Evolutionary conservation across 2,888 invertebrate genomes (phyloP).

Genomic region (Leptarthrus brevirostris): DNA sequence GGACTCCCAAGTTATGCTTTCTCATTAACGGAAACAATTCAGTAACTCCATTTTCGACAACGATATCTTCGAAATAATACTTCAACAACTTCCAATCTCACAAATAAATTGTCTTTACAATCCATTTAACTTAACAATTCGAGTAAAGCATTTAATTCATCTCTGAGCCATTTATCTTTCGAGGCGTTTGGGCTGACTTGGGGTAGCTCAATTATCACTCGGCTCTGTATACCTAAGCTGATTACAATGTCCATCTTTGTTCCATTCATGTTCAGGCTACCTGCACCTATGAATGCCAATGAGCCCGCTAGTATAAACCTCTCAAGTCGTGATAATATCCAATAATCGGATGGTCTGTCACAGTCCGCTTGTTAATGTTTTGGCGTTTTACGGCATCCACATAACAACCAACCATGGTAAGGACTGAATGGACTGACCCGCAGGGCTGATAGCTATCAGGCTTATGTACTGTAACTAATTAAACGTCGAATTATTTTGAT

Average conservation of each 20-base stretch:
- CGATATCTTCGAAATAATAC: conserved; percentile 29
- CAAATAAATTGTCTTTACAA: conserved; percentile 32
- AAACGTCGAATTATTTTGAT: conserved; percentile 43
- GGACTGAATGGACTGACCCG: no score
- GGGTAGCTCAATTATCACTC: conserved; percentile 24
- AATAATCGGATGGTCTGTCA: background rate
- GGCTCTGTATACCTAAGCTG: background rate
- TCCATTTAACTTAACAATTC: conserved; percentile 34
- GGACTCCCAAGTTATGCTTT: no score
- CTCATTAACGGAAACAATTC: no score
- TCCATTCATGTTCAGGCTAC: conserved; percentile 8
- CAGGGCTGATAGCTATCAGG: background rate
- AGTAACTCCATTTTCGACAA: conserved; percentile 10
- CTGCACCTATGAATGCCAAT: conserved; percentile 38
- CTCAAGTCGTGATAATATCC: conserved; percentile 23
- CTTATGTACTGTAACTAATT: conserved; percentile 7
- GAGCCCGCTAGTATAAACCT: conserved; percentile 13
- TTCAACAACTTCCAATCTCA: conserved; percentile 19
- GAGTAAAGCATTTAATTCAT: conserved; percentile 6
- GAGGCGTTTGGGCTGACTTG: background rate
- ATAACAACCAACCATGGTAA: no score
- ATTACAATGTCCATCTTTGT: conserved; percentile 21
- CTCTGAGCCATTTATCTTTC: conserved; percentile 10
- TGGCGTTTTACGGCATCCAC: background rate
- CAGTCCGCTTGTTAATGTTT: background rate